Conservation (phyloP, 2,888 invertebrate species). For the Lycocerus yunnanus region DNA sequence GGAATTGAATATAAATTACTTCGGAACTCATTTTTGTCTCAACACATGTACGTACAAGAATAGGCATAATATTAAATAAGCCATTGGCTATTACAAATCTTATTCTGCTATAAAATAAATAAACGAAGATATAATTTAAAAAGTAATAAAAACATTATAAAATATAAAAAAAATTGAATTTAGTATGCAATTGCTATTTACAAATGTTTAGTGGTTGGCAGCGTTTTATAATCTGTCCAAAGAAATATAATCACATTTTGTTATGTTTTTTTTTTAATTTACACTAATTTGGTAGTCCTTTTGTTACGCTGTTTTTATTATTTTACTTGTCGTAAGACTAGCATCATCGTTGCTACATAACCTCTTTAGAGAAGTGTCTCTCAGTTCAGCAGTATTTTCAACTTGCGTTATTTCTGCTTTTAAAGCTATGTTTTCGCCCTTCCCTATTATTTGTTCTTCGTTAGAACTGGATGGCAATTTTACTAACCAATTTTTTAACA, state of each 20-base stretch:
- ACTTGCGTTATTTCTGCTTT: slow-evolving; percentile 21
- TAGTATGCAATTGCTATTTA: neutral
- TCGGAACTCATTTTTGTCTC: neutral
- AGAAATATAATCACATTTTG: slow-evolving; percentile 23
- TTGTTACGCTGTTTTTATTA: slow-evolving; percentile 29
- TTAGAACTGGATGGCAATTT: slow-evolving; percentile 30
- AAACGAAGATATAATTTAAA: neutral
- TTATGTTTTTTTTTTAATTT: slow-evolving; percentile 6
- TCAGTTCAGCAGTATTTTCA: slow-evolving; percentile 3
- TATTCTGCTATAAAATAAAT: neutral
- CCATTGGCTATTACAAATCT: neutral
- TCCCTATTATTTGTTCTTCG: neutral
- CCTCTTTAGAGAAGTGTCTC: slow-evolving; percentile 31
- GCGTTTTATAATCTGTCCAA: slow-evolving; percentile 14
- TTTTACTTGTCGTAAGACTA: slow-evolving; percentile 26
- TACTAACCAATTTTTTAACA: slow-evolving; percentile 47
- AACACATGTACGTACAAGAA: neutral
- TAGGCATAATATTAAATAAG: neutral
- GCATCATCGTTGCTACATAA: slow-evolving; percentile 30
- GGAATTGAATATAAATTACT: neutral
- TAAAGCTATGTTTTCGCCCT: slow-evolving; percentile 16
- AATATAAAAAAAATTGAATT: neutral
- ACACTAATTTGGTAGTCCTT: neutral
- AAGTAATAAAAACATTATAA: neutral
- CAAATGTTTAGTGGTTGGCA: slow-evolving; percentile 12